Evolutionary conservation across 2,113 vertebrate species (phyloP), one percentile per base, ranked within the genome.

Genomic region (Myxocyprinus asiaticus): DNA sequence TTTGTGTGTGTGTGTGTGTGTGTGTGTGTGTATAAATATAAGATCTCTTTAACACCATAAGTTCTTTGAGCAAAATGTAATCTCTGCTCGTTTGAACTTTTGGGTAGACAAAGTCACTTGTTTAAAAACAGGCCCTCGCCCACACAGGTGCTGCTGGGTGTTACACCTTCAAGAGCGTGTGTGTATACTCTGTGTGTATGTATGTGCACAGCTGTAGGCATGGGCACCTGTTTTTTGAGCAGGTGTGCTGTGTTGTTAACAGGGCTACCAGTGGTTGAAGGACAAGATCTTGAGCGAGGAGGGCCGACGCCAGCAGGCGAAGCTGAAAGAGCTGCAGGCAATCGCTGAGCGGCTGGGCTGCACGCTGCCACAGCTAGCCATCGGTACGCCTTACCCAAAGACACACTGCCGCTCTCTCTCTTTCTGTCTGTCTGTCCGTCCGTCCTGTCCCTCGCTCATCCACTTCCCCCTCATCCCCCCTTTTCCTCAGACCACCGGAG

Each of bases 221-320:
- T 83, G 89, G 89, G 82, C 63, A 87, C 62, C 85, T 88, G 90
- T 91, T 91, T n/a, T 91, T 91, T 93, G 87, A 92, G 90, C 91
- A 90, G 89, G 90, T 91, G 91, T 92, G 91, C 91, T 92, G 91
- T 94, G 91, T 84, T 87, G 90, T 89, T 85, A 81, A 89, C 93
- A 96, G 96, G 95, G 96, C 72, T 96, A 96, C 94, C 98, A 99
- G 91, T 99, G 98, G 98, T 92, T 99, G 88, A 99, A 99, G 90
- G 98, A 99, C 93, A 98, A 98, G 92, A 99, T 99, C 91, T 90
- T 99, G 91, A 99, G 96, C 6, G 98, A 99, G 91, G 98, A 99
- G 91, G 97, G 97, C 82, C 94, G 97, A 82, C 95, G 98, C 89
- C 98, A 99, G 92, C 96, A 98, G 91, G 96, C 96, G 17, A 99